Base-by-base conservation (phyloP, 2,113 vertebrate species). In the Istiophorus platypterus region DNA sequence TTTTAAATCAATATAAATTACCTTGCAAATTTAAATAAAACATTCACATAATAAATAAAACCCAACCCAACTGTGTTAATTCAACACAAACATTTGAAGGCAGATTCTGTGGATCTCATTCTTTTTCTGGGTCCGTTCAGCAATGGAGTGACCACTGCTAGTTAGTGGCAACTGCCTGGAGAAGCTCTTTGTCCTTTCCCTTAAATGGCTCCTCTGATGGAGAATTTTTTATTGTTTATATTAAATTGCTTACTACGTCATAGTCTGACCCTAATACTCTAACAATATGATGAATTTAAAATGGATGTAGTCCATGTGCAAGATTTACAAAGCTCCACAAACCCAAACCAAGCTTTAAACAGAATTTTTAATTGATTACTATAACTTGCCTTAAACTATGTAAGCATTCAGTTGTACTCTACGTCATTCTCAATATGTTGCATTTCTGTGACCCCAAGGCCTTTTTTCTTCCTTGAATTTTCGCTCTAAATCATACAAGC, bases 301-400 rank as follows among this genome's bases (percentile, higher is more conserved):
- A 56, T 65, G 49, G 24, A 27, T 14, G 37, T n/a, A 57, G 47
- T 27, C n/a, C 0, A 0, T 76, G 31, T 61, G 29, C 34, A 54
- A 52, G 14, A 64, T 78, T 70, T 26, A 14, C n/a, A 39, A 73
- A 58, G 34, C 61, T 67, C 27, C 62, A 70, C 27, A 62, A 57
- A 37, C n/a, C 8, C 0, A 20, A 39, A 26, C 49, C 15, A 39
- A 34, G 51, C 49, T 74, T 66, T 27, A 29, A 80, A 67, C 66
- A 67, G 22, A 14, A 14, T 37, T 51, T 69, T 65, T 51, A 74
- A 85, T 85, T 71, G 82, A 85, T 85, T 42, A 57, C 26, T 72
- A 7, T 13, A 11, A 62, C 62, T 75, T 61, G 62, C 29, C 54
- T 34, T 12, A 29, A 39, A 76, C 45, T 42, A 17, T 17, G 24